These are phyloP conservation scores for Diabrotica undecimpunctata DNA, from an alignment of 1,140 invertebrate species.

Conservation along the genomic window DNA sequence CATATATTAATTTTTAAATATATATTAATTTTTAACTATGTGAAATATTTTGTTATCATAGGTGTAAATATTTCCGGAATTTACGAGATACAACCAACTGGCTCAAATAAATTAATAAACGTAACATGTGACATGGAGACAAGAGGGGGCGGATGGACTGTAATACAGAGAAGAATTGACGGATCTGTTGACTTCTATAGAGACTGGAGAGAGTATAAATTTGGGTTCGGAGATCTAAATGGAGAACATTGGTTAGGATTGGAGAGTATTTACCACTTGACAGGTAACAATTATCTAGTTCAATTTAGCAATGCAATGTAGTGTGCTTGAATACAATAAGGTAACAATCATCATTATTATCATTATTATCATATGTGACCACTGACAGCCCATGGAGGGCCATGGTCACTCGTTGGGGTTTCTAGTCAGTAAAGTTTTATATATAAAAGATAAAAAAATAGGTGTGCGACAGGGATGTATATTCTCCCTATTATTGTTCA, in stretches of 20 bases:
- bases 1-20: too few species aligned
- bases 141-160: constrained; percentile 58
- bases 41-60: background rate
- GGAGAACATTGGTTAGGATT: constrained; percentile 52
- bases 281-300: constrained; percentile 34
- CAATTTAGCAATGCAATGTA: too few species aligned
- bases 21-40: too few species aligned
- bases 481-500: too few species aligned
- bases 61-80: constrained; percentile 41
- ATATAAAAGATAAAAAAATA: too few species aligned
- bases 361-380: too few species aligned
- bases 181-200: constrained; percentile 62
- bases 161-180: constrained; percentile 58
- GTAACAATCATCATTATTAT: too few species aligned
- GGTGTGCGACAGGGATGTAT: too few species aligned
- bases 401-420: too few species aligned
- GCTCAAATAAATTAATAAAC: constrained; percentile 50
- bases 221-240: constrained; percentile 38
- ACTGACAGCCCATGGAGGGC: too few species aligned
- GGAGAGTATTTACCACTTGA: constrained; percentile 48
- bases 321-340: too few species aligned
- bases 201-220: constrained; percentile 60
- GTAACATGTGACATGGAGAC: constrained; percentile 59
- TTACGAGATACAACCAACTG: constrained; percentile 29
- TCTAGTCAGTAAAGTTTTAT: too few species aligned